Conservation (phyloP, 2,113 vertebrate species). For the Prietella phreatophila region DNA sequence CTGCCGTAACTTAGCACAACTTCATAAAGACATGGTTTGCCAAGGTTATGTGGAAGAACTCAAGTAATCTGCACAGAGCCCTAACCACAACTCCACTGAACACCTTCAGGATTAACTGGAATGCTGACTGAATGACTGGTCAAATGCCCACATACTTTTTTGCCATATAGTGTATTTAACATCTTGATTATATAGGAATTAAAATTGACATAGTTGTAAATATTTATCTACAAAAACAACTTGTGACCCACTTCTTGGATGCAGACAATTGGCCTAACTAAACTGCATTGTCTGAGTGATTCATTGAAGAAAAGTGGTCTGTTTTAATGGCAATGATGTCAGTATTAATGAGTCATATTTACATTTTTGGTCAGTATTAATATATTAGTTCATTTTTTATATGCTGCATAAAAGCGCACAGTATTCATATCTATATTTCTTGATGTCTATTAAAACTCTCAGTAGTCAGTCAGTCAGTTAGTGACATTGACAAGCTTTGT, state of each 20-base stretch:
- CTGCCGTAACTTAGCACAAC: too few relatives aligned
- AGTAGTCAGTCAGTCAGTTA: too few relatives aligned
- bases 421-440: background rate
- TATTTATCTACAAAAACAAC: background rate
- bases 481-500: too few relatives aligned
- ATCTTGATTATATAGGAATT: background rate
- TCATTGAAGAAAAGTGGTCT: too few relatives aligned
- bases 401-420: too few relatives aligned
- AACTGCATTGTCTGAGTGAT: too few relatives aligned
- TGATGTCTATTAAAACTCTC: background rate
- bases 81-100: background rate
- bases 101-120: background rate
- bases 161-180: background rate
- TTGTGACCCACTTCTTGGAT: too few relatives aligned
- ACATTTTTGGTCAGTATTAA: too few relatives aligned
- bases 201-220: background rate
- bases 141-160: background rate
- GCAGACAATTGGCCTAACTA: too few relatives aligned
- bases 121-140: background rate
- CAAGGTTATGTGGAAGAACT: background rate
- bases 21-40: background rate
- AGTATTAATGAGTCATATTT: too few relatives aligned
- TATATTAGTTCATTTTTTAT: too few relatives aligned
- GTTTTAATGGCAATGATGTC: too few relatives aligned
- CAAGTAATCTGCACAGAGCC: background rate